Evolutionary conservation across 2,797 vertebrate species (phyloP).

Genomic region (Nothura maculosa): DNA sequence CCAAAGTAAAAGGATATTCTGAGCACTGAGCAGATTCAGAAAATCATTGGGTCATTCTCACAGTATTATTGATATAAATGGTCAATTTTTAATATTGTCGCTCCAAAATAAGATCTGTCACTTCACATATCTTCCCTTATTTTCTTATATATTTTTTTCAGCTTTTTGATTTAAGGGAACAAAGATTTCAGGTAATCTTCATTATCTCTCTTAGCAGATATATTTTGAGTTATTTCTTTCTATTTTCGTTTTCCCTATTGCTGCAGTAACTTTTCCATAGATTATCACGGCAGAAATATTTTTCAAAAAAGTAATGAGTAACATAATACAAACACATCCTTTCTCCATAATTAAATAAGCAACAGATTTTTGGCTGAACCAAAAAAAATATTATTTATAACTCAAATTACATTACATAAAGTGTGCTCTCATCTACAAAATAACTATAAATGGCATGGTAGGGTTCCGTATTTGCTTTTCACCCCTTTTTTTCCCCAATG

Average conservation of each 20-base stretch:
- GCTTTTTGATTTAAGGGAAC: background rate
- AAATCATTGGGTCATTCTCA: background rate
- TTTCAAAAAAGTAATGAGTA: background rate
- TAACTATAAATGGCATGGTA: conserved; percentile 39
- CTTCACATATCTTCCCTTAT: background rate
- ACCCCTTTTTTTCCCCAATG: background rate
- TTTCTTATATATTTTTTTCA: background rate
- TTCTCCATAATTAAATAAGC: conserved; percentile 12
- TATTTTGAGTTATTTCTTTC: background rate
- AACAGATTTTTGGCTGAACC: conserved; percentile 51
- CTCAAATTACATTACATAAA: conserved; percentile 48
- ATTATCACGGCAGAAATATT: background rate
- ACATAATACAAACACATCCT: background rate
- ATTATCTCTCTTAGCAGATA: background rate
- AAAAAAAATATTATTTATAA: conserved; percentile 55
- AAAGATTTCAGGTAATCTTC: background rate
- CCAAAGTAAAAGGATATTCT: background rate
- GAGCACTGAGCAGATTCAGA: background rate
- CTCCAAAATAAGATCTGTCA: background rate
- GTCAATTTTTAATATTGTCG: background rate
- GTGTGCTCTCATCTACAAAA: conserved; percentile 14
- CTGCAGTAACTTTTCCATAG: background rate
- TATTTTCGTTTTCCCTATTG: background rate
- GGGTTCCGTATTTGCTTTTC: conserved; percentile 29
- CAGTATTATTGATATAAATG: background rate